These are phyloP conservation scores for Euplagia quadripunctaria DNA, from an alignment of 2,888 invertebrate species.

Conservation along the genomic window DNA sequence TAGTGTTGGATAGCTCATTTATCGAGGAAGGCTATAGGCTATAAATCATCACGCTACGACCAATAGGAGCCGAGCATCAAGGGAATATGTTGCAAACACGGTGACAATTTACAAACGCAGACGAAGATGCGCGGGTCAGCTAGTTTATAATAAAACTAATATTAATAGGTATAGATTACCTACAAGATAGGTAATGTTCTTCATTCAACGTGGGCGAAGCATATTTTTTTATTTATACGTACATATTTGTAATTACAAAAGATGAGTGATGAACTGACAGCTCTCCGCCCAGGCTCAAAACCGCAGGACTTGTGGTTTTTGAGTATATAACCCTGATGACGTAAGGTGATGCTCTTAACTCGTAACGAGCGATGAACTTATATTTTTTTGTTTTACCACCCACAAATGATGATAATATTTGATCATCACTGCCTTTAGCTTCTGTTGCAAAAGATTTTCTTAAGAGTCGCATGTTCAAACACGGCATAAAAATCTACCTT, in stretches of 20 bases:
- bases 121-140: no score
- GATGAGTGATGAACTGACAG: slow-evolving; percentile 13
- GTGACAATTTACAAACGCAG: no score
- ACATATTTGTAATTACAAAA: slow-evolving; percentile 2
- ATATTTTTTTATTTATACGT: neutral
- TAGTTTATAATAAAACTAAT: neutral
- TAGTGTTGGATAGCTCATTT: no score
- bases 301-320: neutral
- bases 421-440: no score
- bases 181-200: neutral
- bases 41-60: no score
- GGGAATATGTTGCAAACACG: no score
- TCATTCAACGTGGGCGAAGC: slow-evolving; percentile 3
- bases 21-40: no score
- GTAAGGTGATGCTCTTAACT: neutral
- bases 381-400: neutral
- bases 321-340: slow-evolving; percentile 1
- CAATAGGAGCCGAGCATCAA: no score
- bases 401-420: neutral
- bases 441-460: no score
- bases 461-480: no score
- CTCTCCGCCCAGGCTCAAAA: slow-evolving; percentile 8
- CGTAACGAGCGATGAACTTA: neutral
- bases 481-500: neutral
- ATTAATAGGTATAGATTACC: neutral